Conservation (phyloP, 2,797 vertebrate genomes). For the Serranus cabrilla region DNA sequence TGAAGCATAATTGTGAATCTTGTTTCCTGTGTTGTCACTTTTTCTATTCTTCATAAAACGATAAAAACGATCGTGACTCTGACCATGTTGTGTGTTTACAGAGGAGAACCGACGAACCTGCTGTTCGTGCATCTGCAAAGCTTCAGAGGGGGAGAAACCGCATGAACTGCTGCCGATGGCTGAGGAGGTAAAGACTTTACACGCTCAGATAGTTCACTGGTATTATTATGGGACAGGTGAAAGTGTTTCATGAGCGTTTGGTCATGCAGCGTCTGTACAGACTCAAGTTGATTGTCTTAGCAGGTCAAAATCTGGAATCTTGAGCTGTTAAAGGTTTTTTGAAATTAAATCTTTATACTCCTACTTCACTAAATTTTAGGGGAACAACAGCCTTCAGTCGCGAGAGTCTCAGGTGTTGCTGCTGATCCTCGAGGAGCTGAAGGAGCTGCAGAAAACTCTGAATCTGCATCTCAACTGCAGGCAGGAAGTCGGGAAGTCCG, state of each 20-base stretch:
- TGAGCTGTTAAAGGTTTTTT: no score
- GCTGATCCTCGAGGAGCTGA: conserved; percentile 74
- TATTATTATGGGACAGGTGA: neutral
- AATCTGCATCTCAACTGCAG: conserved; percentile 22
- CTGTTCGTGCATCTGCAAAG: conserved; percentile 35
- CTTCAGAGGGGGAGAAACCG: conserved; percentile 27
- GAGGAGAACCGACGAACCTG: conserved; percentile 33
- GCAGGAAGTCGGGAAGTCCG: neutral
- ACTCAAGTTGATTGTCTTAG: no score
- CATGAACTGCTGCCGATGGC: conserved; percentile 48
- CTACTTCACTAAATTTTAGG: conserved; percentile 13
- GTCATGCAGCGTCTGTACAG: no score
- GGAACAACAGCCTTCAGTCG: conserved; percentile 2
- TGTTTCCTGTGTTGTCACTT: no score
- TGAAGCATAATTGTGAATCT: no score
- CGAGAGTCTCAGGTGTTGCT: conserved; percentile 56
- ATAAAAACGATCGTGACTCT: no score
- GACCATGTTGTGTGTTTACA: conserved; percentile 56
- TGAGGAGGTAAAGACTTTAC: conserved; percentile 56
- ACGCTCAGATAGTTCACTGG: neutral
- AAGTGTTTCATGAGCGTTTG: no score
- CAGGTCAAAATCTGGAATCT: no score
- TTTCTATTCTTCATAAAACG: no score
- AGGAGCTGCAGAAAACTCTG: conserved; percentile 57
- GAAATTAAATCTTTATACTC: no score